Percentiles rank a stretch among this genome's conserved stretches.
Conservation (phyloP, 2,797 vertebrate genomes). For the Eremophila alpestris region DNA sequence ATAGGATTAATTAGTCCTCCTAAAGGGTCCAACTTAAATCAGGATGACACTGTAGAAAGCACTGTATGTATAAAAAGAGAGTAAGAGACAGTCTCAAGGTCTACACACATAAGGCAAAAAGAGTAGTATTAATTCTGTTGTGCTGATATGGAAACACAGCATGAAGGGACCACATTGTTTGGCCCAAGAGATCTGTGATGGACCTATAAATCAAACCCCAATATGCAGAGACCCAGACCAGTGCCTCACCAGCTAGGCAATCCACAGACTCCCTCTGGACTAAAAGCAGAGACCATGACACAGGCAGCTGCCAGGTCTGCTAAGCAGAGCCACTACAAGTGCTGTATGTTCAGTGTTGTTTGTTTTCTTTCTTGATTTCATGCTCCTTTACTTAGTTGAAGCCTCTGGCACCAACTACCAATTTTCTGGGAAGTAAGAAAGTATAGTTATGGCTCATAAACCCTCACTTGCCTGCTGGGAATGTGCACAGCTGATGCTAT, state of each 20-base stretch:
- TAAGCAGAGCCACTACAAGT: background rate
- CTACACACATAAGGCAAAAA: background rate
- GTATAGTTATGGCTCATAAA: conserved; percentile 34
- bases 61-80: background rate
- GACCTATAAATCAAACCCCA: background rate
- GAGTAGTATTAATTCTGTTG: background rate
- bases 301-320: background rate
- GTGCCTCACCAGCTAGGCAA: background rate
- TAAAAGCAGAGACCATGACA: background rate
- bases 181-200: background rate
- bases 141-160: background rate
- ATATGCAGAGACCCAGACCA: background rate
- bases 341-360: background rate
- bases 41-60: background rate
- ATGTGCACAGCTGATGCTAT: conserved; percentile 5
- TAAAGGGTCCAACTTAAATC: background rate
- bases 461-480: conserved; percentile 1
- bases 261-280: background rate
- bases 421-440: conserved; percentile 13
- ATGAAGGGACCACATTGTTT: background rate
- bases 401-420: conserved; percentile 9
- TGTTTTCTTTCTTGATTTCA: background rate
- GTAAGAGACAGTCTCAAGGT: background rate
- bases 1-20: background rate
- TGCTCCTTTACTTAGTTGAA: conserved; percentile 10